These are phyloP conservation scores for Electrona antarctica DNA, from an alignment of 2,113 vertebrate species.

Conservation along the genomic window DNA sequence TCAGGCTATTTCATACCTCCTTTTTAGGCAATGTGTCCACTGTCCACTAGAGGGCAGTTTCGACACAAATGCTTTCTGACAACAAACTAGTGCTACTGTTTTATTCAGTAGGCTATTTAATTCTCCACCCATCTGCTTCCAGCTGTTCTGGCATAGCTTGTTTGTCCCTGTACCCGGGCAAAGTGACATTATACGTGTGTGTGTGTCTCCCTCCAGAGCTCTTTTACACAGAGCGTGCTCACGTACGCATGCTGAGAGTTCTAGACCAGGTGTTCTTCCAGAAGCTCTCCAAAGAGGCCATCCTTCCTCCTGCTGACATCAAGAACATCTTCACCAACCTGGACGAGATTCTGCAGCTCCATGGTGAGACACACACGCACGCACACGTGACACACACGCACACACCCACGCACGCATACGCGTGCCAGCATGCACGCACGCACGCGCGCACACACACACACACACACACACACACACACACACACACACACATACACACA, in stretches of 20 bases:
- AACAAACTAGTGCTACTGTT: neutral
- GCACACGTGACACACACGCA: neutral
- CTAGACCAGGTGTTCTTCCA: constrained; percentile 95
- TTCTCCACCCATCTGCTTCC: too few species aligned
- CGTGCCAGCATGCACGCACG: neutral
- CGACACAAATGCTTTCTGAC: neutral
- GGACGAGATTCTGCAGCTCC: constrained; percentile 93
- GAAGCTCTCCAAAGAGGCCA: constrained; percentile 88
- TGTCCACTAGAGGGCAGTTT: neutral
- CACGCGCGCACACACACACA: neutral
- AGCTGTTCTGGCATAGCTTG: too few species aligned
- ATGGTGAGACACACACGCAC: constrained; percentile 75
- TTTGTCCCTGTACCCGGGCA: too few species aligned
- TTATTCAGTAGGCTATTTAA: too few species aligned
- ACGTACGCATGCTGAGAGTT: constrained; percentile 91
- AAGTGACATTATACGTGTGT: neutral
- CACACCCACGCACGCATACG: neutral
- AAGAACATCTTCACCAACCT: constrained; percentile 95
- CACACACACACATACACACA: neutral
- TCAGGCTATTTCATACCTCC: neutral
- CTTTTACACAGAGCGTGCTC: constrained; percentile 93
- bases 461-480: neutral
- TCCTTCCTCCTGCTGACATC: constrained; percentile 87
- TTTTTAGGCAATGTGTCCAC: too few species aligned
- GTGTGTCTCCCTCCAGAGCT: constrained; percentile 79